Evolutionary conservation across 2,113 vertebrate genomes (phyloP), one percentile per base, ranked within the genome.

Genomic region (Sylvilagus bachmani): DNA sequence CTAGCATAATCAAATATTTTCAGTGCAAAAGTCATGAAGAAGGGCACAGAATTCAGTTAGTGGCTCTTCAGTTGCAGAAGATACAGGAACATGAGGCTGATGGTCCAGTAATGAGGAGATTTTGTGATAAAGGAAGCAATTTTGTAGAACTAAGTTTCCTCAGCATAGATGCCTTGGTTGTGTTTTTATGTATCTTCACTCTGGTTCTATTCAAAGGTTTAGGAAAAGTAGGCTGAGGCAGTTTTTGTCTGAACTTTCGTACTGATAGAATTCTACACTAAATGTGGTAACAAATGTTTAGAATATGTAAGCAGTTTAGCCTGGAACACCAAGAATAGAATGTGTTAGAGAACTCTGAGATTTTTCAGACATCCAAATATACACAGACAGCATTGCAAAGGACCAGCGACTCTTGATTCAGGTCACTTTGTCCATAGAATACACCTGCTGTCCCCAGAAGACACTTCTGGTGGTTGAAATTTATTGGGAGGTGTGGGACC

Each of bases 21-120:
- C 96, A 97, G 96, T 53, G 74, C n/a, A 97, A 96, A 98, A 95
- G 95, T 98, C 96, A 93, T 74, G 96, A 94, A 95, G 95, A 97
- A 97, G 97, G 96, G 96, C 90, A 84, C 11, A 62, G 27, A 29
- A 95, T 97, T 96, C 97, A 98, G 95, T 98, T 97, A 97, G 95
- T 69, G 97, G 61, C 79, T 96, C 66, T 79, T 95, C 96, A 92
- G 13, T 92, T 91, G 89, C 31, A 96, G 22, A 70, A 92, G 95
- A 97, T 91, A 96, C 85, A 97, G 93, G 84, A 98, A 97, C 95
- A 94, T 94, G 96, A 94, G 95, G n/a, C 78, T 84, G 21, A 91
- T 96, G 81, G 93, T 95, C 95, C 95, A 96, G 97, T 97, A 98
- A 98, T 84, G 86, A 97, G 95, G 87, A 98, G 94, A 96, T 97